Evolutionary conservation across 2,113 vertebrate genomes (phyloP).

Genomic region (Syngnathus typhle): DNA sequence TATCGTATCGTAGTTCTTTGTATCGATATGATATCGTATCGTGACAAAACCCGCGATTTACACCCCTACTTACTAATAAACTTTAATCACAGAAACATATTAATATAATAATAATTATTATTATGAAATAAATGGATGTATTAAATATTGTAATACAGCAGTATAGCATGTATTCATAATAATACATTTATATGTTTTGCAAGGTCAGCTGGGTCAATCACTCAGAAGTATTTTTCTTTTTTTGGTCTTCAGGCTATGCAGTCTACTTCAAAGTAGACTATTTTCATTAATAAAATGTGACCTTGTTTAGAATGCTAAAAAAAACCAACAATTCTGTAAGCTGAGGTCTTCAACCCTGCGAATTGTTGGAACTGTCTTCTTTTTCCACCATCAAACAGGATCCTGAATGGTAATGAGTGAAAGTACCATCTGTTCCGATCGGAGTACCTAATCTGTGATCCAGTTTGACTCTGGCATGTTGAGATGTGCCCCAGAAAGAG

Average conservation of each 20-base stretch:
- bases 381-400: slow-evolving; percentile 10
- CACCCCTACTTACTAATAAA: too few species aligned
- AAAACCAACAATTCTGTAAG: neutral
- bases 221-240: too few species aligned
- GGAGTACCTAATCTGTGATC: slow-evolving; percentile 50
- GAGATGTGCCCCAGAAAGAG: slow-evolving; percentile 58
- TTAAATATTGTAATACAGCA: too few species aligned
- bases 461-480: slow-evolving; percentile 47
- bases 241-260: neutral
- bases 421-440: slow-evolving; percentile 56
- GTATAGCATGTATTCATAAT: too few species aligned
- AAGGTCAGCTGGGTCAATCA: too few species aligned
- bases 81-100: too few species aligned
- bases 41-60: too few species aligned
- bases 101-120: too few species aligned
- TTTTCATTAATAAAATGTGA: neutral
- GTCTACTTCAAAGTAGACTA: neutral
- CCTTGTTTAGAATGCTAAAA: neutral
- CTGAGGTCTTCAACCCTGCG: neutral
- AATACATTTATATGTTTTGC: too few species aligned
- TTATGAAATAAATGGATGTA: too few species aligned
- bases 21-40: too few species aligned
- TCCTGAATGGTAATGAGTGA: slow-evolving; percentile 25
- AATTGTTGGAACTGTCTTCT: neutral
- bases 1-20: too few species aligned